Evolutionary conservation across 2,888 invertebrate species (phyloP).

Genomic region (Acanthoscelides obtectus): DNA sequence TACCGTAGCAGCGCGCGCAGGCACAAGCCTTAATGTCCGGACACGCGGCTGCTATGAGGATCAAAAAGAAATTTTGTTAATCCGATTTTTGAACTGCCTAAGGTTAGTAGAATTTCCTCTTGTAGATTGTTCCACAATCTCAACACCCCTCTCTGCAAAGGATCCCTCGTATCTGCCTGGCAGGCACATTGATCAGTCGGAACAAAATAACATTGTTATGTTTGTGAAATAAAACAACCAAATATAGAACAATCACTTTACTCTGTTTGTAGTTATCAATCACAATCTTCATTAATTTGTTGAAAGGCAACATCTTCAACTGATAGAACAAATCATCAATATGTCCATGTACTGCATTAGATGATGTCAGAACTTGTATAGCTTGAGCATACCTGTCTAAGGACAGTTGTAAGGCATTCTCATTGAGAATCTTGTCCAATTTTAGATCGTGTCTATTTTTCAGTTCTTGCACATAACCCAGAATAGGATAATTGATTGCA

Average conservation of each 20-base stretch:
- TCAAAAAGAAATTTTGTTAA: no score
- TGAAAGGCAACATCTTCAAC: conserved; percentile 59
- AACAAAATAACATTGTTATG: no score
- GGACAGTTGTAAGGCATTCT: conserved; percentile 52
- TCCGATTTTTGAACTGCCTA: no score
- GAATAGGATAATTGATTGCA: conserved; percentile 28
- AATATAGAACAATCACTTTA: conserved; percentile 16
- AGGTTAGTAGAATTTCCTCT: no score
- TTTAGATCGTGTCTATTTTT: conserved; percentile 26
- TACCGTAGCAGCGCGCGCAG: no score
- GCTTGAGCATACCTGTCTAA: conserved; percentile 80
- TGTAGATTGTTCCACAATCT: no score
- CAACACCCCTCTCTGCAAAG: no score
- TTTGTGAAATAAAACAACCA: not conserved
- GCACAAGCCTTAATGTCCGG: no score
- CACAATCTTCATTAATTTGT: conserved; percentile 61
- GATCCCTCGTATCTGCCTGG: no score
- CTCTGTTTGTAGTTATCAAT: conserved; percentile 53
- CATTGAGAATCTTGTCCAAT: conserved; percentile 23
- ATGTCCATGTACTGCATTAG: conserved; percentile 77
- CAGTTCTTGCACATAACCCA: conserved; percentile 27
- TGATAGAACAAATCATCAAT: conserved; percentile 62
- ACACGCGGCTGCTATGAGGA: no score
- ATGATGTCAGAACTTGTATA: conserved; percentile 73
- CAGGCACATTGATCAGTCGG: no score